Conservation (phyloP, 2,888 invertebrate species). For the Drosophila engyochracea region DNA sequence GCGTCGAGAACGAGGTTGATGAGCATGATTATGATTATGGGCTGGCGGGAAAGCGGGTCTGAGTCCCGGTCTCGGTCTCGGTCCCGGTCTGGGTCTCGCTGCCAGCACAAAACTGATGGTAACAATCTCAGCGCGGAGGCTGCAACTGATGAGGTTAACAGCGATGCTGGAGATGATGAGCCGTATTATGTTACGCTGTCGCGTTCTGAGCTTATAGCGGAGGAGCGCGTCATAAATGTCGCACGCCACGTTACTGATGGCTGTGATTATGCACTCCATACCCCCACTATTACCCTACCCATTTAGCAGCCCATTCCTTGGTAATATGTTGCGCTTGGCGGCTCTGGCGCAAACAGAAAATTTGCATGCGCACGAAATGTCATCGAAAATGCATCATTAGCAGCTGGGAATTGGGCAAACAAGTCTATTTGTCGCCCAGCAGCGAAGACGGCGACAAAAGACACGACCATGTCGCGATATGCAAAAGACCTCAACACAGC, state of each 20-base stretch:
- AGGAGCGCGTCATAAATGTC: conserved; percentile 79
- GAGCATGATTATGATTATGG: conserved; percentile 71
- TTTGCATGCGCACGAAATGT: conserved; percentile 76
- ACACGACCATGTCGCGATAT: conserved; percentile 70
- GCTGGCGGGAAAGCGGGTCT: neutral
- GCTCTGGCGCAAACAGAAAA: conserved; percentile 37
- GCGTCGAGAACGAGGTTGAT: conserved; percentile 55
- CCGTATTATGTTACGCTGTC: conserved; percentile 74
- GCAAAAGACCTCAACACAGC: conserved; percentile 62
- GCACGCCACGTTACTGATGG: conserved; percentile 78
- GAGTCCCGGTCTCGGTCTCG: neutral
- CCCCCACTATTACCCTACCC: neutral
- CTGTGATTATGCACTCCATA: conserved; percentile 65
- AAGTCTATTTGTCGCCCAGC: conserved; percentile 78
- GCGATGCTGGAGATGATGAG: conserved; percentile 71
- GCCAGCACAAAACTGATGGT: conserved; percentile 51
- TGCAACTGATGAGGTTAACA: conserved; percentile 79
- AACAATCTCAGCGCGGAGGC: conserved; percentile 66
- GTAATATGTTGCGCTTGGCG: conserved; percentile 53
- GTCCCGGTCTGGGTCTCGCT: neutral
- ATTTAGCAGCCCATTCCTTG: neutral
- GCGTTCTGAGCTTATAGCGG: conserved; percentile 35
- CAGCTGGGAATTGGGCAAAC: conserved; percentile 81
- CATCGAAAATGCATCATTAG: conserved; percentile 82
- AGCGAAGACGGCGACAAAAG: conserved; percentile 35